Evolutionary conservation across 2,113 vertebrate species (phyloP).

Genomic region (Mugil cephalus): DNA sequence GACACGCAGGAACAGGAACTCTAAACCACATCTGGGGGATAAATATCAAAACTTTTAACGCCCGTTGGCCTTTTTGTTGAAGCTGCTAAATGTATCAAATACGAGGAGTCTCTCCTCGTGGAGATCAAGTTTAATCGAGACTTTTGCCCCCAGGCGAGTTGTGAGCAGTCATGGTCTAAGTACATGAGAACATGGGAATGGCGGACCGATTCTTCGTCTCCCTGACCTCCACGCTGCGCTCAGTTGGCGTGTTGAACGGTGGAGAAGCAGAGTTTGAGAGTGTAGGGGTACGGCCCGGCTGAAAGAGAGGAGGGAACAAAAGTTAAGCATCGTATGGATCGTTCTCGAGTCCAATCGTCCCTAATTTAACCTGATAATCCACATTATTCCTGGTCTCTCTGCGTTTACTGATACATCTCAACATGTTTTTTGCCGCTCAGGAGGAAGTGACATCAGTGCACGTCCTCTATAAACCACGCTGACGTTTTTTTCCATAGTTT

Average conservation of each 20-base stretch:
- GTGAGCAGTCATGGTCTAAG: constrained; percentile 44
- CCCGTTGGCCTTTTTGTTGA: constrained; percentile 4
- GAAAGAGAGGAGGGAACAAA: not conserved
- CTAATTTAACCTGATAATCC: too few relatives aligned
- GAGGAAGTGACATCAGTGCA: too few relatives aligned
- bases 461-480: too few relatives aligned
- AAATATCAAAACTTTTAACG: constrained; percentile 51
- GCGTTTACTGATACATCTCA: too few relatives aligned
- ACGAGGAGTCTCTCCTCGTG: not conserved
- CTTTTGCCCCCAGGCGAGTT: constrained; percentile 10
- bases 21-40: constrained; percentile 49
- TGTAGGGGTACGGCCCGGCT: constrained; percentile 94
- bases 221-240: constrained; percentile 28
- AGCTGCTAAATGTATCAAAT: constrained; percentile 28
- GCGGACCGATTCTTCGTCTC: constrained; percentile 24
- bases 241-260: constrained; percentile 93
- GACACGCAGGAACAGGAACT: constrained; percentile 56
- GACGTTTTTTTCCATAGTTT: too few relatives aligned
- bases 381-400: too few relatives aligned
- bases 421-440: too few relatives aligned
- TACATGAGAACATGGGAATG: constrained; percentile 48
- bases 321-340: too few relatives aligned
- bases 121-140: constrained; percentile 8
- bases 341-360: too few relatives aligned
- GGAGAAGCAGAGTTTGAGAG: constrained; percentile 95